A percentile compares a stretch with the other conserved stretches of the same genome.
phyloP scores from a whole-genome alignment of 2,113 vertebrate species.

The Bucco capensis region DNA sequence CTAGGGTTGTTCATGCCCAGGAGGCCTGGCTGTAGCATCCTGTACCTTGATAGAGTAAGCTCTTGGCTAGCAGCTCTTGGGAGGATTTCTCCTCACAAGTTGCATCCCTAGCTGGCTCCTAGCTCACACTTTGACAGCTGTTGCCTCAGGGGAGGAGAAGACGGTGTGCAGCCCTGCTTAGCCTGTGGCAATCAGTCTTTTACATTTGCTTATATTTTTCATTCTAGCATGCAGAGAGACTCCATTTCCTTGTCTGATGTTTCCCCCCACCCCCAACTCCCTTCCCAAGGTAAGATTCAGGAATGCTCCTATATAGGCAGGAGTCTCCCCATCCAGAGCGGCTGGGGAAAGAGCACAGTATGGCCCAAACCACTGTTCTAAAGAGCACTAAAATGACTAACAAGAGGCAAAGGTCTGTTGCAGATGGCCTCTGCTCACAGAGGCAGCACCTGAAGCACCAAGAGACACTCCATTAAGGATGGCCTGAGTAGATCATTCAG shows the following conservation, averaged over 20 bases:
- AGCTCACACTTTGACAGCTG: background rate
- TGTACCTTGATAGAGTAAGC: background rate
- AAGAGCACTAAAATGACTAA: background rate
- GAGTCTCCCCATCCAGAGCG: background rate
- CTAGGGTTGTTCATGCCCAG: background rate
- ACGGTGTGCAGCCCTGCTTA: background rate
- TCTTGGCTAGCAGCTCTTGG: background rate
- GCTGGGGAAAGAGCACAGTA: background rate
- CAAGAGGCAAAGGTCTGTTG: background rate
- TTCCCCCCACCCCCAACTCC: background rate
- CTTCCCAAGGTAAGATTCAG: background rate
- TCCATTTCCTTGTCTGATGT: background rate
- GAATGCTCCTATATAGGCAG: background rate
- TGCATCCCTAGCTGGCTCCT: background rate
- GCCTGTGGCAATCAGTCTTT: background rate
- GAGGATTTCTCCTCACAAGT: background rate
- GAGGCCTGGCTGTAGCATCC: background rate
- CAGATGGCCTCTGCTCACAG: background rate
- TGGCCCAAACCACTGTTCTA: background rate
- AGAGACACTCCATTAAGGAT: accelerated
- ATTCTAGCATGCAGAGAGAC: background rate
- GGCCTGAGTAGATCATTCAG: background rate
- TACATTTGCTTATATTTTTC: background rate
- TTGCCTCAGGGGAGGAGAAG: background rate
- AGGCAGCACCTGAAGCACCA: accelerated